phyloP scores from a whole-genome alignment of 2,888 invertebrate genomes.

The Gryllus longicercus region DNA sequence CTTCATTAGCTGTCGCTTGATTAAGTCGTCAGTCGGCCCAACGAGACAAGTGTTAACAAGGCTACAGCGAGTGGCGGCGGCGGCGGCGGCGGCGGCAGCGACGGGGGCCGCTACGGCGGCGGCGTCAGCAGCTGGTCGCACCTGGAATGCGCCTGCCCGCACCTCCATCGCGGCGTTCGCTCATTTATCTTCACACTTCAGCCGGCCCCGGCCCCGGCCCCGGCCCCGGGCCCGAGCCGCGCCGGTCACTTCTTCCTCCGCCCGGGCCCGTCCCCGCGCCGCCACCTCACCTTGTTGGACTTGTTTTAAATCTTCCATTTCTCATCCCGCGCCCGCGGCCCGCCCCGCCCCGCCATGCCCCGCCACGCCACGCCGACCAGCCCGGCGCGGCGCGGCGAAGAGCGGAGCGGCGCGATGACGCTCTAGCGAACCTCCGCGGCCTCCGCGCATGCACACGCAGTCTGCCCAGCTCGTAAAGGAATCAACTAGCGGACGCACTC shows the following conservation, averaged over 20 bases:
- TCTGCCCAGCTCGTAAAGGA: no score
- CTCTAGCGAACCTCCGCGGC: no score
- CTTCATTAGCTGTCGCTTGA: slow-evolving; percentile 24
- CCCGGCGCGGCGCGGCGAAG: no score
- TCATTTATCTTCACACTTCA: slow-evolving; percentile 10
- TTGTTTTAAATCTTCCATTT: slow-evolving; percentile 17
- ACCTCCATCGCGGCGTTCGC: neutral
- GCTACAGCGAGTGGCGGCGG: slow-evolving; percentile 21
- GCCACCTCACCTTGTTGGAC: neutral
- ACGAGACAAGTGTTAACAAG: slow-evolving; percentile 29
- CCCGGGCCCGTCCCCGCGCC: neutral
- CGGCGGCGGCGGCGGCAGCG: neutral
- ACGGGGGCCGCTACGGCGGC: neutral
- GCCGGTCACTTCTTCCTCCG: neutral
- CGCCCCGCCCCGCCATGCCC: no score
- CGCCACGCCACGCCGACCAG: no score
- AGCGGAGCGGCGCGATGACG: no score
- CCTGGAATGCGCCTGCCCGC: slow-evolving; percentile 4
- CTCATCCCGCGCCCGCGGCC: neutral
- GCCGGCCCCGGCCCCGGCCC: neutral
- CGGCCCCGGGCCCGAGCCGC: neutral
- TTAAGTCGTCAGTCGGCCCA: slow-evolving; percentile 30
- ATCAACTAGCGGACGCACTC: no score
- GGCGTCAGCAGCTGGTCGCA: neutral
- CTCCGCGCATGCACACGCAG: no score